Conservation (phyloP, 2,888 invertebrate species). For the Neocrepidodera transversa region DNA sequence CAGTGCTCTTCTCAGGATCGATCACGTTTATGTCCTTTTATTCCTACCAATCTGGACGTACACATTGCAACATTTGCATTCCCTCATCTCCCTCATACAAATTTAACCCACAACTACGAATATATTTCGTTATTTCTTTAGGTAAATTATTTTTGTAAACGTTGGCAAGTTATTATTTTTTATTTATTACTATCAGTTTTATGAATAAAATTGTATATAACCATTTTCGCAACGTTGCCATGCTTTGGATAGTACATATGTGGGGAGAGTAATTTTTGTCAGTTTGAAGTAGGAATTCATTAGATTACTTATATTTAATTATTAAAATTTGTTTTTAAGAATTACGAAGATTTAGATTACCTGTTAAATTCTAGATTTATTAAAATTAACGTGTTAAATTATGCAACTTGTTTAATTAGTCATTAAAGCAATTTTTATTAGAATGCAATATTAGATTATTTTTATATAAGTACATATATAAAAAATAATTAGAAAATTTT, state of each 20-base stretch:
- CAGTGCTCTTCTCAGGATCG: constrained; percentile 50
- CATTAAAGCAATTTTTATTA: too few species aligned
- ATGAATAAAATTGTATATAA: constrained; percentile 30
- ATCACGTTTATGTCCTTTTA: constrained; percentile 54
- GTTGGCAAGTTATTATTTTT: constrained; percentile 25
- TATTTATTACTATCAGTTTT: constrained; percentile 28
- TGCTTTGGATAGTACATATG: constrained; percentile 24
- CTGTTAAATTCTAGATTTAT: background rate
- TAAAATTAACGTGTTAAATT: too few species aligned
- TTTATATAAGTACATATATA: too few species aligned
- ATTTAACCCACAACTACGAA: constrained; percentile 18
- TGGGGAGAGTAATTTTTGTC: constrained; percentile 22
- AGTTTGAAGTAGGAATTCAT: background rate
- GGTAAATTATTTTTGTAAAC: constrained; percentile 27
- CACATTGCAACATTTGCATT: constrained; percentile 37
- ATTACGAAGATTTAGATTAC: background rate
- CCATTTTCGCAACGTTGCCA: constrained; percentile 40
- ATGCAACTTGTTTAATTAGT: too few species aligned
- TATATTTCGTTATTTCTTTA: constrained; percentile 12
- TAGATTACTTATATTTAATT: too few species aligned
- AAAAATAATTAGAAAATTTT: too few species aligned
- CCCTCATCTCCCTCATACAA: constrained; percentile 23
- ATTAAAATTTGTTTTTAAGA: background rate
- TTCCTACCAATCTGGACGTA: constrained; percentile 37
- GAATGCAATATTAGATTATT: too few species aligned